Evolutionary conservation across 2,888 invertebrate species (phyloP), one percentile per base, ranked within the genome.

Genomic region (Perizoma affinitatum): DNA sequence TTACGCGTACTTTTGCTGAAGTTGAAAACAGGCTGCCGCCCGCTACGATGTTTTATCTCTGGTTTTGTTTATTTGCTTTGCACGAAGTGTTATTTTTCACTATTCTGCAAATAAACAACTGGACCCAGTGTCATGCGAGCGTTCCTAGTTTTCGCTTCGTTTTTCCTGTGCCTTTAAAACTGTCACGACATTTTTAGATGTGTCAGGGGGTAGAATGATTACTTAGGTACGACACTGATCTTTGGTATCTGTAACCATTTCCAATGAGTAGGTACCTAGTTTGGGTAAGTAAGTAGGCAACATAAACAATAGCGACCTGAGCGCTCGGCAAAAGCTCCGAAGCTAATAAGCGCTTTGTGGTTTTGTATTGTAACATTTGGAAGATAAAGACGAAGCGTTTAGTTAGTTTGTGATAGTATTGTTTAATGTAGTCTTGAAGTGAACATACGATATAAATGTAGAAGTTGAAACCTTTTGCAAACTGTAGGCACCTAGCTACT

Each of bases 41-140:
- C 61, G 59, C 22, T 22, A 22, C 44, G 50, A 62, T 65, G 63
- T 69, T 72, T 69, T 73, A 71, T 75, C 68, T 68, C 65, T 38
- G 44, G 45, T 51, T 55, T 63, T 58, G 65, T 73, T 70, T 74
- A 72, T 77, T 78, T 76, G 69, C 61, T 66, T 68, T 70, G 67
- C 66, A 62, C 69, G 66, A 69, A 73, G 63, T 72, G 65, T 72
- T 78, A 72, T 75, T 76, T 76, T 78, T 76, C 67, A 78, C 66
- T 69, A 67, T 73, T 70, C 61, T 61, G 58, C 69, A 73, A 73
- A 73, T 58, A 71, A 71, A 76, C 65, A 67, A 63, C 44, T 62
- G 60, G 63, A 60, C 65, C 50, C 55, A 68, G 68, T 67, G 66
- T 67, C 68, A 70, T 50, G 53, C 61, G 58, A 54, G 45, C 53